Evolutionary conservation across 1,140 invertebrate species (phyloP).

Genomic region (Lasioglossum albipes): DNA sequence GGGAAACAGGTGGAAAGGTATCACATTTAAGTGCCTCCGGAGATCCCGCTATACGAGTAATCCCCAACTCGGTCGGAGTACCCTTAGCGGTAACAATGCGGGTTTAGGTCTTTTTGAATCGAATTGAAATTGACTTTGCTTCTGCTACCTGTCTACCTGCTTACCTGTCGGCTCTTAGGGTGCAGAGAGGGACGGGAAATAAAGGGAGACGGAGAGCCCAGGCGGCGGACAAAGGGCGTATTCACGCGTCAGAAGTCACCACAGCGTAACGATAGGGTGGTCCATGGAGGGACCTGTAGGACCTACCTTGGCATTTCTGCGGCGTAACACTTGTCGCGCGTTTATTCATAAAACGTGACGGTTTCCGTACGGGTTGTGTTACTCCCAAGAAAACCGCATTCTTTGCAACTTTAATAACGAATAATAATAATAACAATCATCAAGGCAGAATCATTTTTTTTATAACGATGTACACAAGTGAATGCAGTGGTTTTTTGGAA

Average conservation of each 20-base stretch:
- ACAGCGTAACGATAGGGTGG: constrained; percentile 64
- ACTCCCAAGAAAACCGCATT: not conserved
- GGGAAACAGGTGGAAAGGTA: constrained; percentile 20
- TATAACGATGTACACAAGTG: too few relatives aligned
- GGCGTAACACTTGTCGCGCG: constrained; percentile 60
- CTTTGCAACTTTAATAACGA: not conserved
- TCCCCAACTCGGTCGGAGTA: not conserved
- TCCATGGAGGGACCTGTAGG: constrained; percentile 57
- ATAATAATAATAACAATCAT: not conserved
- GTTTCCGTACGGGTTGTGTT: not conserved
- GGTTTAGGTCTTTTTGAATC: constrained; percentile 52
- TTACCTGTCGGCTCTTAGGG: constrained; percentile 30
- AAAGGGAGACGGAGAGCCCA: constrained; percentile 16
- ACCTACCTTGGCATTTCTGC: constrained; percentile 63
- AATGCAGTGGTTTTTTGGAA: too few relatives aligned
- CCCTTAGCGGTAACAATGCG: constrained; percentile 11
- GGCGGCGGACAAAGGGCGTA: constrained; percentile 68
- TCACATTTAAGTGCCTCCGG: not conserved
- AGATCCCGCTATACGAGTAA: constrained; percentile 12
- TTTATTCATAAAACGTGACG: constrained; percentile 34
- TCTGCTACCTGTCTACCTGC: constrained; percentile 62
- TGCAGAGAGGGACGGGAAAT: constrained; percentile 10
- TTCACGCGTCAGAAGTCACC: constrained; percentile 72
- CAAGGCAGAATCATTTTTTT: too few relatives aligned
- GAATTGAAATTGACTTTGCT: constrained; percentile 61